phyloP scores from a whole-genome alignment of 2,113 vertebrate species.

The Promerops cafer region DNA sequence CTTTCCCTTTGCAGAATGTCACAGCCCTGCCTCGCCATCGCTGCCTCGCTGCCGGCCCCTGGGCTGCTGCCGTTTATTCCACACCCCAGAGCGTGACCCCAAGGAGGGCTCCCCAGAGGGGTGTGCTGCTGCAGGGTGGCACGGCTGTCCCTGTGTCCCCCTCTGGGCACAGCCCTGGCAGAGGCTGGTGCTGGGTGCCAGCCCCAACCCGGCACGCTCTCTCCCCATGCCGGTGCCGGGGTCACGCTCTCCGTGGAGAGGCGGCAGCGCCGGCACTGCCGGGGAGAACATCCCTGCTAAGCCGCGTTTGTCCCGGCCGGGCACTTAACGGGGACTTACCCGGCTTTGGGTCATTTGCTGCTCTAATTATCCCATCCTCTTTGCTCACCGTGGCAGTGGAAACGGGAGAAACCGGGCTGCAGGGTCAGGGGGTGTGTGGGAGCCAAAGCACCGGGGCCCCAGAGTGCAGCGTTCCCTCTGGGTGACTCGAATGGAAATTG shows the following conservation, averaged over 20 bases:
- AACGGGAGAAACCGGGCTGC: neutral
- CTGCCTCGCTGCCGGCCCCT: neutral
- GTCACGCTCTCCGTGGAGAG: neutral
- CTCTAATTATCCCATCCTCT: constrained; percentile 66
- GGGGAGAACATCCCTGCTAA: neutral
- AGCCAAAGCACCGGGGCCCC: neutral
- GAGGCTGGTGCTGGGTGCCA: neutral
- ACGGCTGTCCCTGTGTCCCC: neutral
- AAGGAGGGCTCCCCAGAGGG: neutral
- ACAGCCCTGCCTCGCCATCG: neutral
- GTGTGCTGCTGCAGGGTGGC: neutral
- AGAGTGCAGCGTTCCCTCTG: neutral
- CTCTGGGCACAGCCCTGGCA: neutral
- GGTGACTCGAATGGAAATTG: neutral
- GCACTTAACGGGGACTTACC: constrained; percentile 57
- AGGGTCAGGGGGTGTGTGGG: neutral
- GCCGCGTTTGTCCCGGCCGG: constrained; percentile 11
- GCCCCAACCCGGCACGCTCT: rapidly evolving
- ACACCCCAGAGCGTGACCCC: rapidly evolving
- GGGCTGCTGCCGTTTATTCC: neutral
- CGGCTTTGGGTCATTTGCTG: constrained; percentile 69
- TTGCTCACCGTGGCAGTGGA: neutral
- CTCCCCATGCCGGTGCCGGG: rapidly evolving
- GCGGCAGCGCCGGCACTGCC: rapidly evolving
- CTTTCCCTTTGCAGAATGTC: neutral